phyloP scores from a whole-genome alignment of 2,888 invertebrate genomes.

The Danaus chrysippus region DNA sequence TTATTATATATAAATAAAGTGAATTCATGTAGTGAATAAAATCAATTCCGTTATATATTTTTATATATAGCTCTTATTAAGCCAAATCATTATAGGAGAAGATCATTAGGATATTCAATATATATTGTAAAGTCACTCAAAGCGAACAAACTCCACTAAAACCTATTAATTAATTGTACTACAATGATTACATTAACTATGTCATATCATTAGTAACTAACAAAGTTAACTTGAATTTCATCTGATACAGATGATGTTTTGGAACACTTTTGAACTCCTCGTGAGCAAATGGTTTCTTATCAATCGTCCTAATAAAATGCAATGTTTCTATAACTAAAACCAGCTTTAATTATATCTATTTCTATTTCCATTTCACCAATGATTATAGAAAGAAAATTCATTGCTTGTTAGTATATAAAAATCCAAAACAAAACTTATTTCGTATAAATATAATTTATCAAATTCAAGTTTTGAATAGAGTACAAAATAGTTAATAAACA shows the following conservation, averaged over 20 bases:
- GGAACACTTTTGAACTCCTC: conserved; percentile 61
- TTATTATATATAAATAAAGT: conserved; percentile 14
- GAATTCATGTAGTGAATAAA: background rate
- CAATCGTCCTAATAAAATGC: conserved; percentile 29
- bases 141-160: conserved; percentile 54
- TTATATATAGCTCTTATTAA: no score
- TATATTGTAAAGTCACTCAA: conserved; percentile 17
- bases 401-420: background rate
- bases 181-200: conserved; percentile 74
- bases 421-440: background rate
- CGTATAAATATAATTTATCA: background rate
- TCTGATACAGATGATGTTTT: conserved; percentile 75
- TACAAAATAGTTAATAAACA: conserved; percentile 26
- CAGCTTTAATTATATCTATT: background rate
- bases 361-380: background rate
- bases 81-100: no score
- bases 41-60: no score
- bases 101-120: background rate
- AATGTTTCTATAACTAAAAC: background rate
- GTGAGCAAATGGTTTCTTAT: conserved; percentile 58
- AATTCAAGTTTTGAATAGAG: background rate
- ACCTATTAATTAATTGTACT: conserved; percentile 71
- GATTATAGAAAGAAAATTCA: no score
- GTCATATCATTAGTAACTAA: conserved; percentile 67
- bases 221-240: conserved; percentile 70